Evolutionary conservation across 2,113 vertebrate species (phyloP).

Genomic region (Meriones unguiculatus): DNA sequence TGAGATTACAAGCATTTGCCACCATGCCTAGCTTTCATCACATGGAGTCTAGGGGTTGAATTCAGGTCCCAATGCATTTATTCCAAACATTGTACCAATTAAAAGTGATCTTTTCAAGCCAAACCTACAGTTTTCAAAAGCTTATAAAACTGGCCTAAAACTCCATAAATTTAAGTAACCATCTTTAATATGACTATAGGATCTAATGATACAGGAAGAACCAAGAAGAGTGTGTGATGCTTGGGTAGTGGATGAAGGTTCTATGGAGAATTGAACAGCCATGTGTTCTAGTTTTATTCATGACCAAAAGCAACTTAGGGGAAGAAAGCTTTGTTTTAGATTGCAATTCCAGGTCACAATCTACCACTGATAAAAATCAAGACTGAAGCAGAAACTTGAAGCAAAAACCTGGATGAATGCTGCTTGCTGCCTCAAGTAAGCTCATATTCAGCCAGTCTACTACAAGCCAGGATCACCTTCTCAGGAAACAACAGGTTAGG

Average conservation of each 20-base stretch:
- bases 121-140: background rate
- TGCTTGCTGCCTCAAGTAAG: background rate
- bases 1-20: background rate
- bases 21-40: background rate
- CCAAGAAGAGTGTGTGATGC: background rate
- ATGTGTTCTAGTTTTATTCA: too few relatives aligned
- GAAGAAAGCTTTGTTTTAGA: background rate
- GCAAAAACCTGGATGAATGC: background rate
- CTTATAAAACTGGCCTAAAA: background rate
- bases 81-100: too few relatives aligned
- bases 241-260: background rate
- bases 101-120: background rate
- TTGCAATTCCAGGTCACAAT: background rate
- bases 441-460: background rate
- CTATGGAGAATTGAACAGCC: background rate
- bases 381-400: too few relatives aligned
- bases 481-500: background rate
- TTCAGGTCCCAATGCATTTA: background rate
- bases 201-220: background rate
- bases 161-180: background rate
- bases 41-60: background rate
- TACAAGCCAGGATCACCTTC: background rate
- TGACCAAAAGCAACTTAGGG: background rate
- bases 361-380: background rate
- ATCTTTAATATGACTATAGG: background rate